Percentiles rank a stretch among this genome's conserved stretches.
Conservation (phyloP, 2,797 vertebrate genomes). For the Numenius phaeopus region DNA sequence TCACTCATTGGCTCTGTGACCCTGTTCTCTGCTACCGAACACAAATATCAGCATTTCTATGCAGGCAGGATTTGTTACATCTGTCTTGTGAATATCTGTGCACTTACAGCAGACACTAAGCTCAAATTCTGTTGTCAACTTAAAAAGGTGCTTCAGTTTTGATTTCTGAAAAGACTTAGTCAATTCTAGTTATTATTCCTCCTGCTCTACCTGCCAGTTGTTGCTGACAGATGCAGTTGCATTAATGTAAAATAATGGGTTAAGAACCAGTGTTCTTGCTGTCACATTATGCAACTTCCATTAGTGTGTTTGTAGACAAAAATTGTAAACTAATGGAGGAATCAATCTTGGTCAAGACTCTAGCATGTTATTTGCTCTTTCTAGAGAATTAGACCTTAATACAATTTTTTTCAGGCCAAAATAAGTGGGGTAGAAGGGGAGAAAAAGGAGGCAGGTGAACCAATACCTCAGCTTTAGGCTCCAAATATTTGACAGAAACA, state of each 20-base stretch:
- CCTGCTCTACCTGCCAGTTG: not conserved
- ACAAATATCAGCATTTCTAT: not conserved
- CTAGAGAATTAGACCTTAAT: not conserved
- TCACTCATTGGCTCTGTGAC: not conserved
- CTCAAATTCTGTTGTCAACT: not conserved
- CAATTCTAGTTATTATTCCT: not conserved
- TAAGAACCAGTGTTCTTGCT: not conserved
- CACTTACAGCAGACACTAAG: not conserved
- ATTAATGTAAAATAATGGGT: not conserved
- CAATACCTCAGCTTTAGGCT: not conserved
- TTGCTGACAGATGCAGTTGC: not conserved
- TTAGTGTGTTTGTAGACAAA: not conserved
- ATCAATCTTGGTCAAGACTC: not conserved
- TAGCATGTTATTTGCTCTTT: not conserved
- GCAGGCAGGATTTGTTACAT: not conserved
- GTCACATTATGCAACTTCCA: accelerated
- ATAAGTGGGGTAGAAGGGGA: not conserved
- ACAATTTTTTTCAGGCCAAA: not conserved
- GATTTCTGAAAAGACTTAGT: not conserved
- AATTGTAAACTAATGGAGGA: not conserved
- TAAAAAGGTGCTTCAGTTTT: not conserved
- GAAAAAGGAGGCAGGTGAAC: not conserved
- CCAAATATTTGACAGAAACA: not conserved
- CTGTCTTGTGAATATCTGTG: not conserved
- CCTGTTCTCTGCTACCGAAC: not conserved